Evolutionary conservation across 2,113 vertebrate genomes (phyloP).

Genomic region (Buteo buteo): DNA sequence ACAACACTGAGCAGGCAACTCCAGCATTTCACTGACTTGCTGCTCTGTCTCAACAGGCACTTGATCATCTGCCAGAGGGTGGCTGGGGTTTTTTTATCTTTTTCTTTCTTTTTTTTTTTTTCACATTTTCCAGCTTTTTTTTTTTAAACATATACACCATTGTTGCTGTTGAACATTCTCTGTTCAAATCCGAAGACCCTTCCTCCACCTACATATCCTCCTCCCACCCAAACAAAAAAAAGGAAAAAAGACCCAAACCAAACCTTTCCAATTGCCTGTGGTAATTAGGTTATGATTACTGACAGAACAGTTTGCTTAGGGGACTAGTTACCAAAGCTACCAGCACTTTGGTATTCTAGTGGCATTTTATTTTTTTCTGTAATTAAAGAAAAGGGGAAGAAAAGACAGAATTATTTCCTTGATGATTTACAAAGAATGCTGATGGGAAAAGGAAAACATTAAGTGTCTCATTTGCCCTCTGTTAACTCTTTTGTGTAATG

Average conservation of each 20-base stretch:
- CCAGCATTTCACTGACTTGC: conserved; percentile 38
- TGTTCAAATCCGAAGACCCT: not conserved
- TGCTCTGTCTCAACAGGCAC: conserved; percentile 57
- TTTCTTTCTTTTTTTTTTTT: not conserved
- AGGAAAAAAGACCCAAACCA: not conserved
- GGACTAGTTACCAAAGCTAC: conserved; percentile 63
- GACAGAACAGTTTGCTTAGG: conserved; percentile 56
- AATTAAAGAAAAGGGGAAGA: conserved; percentile 30
- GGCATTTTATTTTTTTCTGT: conserved; percentile 44
- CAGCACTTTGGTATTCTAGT: conserved; percentile 46
- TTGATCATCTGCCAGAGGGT: conserved; percentile 56
- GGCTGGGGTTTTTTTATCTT: not conserved
- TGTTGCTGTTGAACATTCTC: not conserved
- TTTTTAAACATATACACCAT: not conserved
- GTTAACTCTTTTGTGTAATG: conserved; percentile 22
- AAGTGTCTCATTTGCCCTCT: not conserved
- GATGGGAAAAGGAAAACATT: conserved; percentile 38
- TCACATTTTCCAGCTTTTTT: not conserved
- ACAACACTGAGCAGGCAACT: conserved; percentile 60
- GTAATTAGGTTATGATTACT: conserved; percentile 63
- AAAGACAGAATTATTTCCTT: conserved; percentile 42
- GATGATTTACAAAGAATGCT: conserved; percentile 47
- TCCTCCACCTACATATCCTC: not conserved
- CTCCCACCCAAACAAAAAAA: not conserved
- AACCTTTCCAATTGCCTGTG: conserved; percentile 33